Evolutionary conservation across 2,797 vertebrate species (phyloP).

Genomic region (Gallinago stenura): DNA sequence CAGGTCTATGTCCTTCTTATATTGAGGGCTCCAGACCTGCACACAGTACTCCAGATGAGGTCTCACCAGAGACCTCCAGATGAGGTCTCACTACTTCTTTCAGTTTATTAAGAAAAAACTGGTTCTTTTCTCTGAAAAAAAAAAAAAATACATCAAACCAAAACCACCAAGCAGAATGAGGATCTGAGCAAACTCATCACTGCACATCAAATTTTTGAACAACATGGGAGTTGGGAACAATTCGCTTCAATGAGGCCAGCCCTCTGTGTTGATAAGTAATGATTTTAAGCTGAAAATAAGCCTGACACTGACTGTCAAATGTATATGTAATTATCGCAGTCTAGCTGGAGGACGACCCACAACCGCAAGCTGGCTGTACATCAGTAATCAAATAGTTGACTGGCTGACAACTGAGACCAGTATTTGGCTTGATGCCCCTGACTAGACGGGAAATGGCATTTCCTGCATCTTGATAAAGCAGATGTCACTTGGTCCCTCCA

Average conservation of each 20-base stretch:
- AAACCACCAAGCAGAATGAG: background rate
- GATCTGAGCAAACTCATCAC: background rate
- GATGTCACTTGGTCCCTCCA: slow-evolving; percentile 35
- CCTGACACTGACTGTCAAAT: background rate
- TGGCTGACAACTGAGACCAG: slow-evolving; percentile 7
- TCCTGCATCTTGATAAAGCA: slow-evolving; percentile 38
- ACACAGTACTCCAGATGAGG: too few relatives aligned
- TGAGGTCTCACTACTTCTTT: background rate
- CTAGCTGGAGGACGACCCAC: background rate
- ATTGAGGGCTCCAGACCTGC: too few relatives aligned
- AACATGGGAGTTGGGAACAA: background rate
- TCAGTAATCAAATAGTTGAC: slow-evolving; percentile 49
- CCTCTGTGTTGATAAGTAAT: background rate
- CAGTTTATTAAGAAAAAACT: background rate
- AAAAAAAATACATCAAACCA: background rate
- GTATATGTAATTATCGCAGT: background rate
- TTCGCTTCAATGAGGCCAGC: background rate
- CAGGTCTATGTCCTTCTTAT: too few relatives aligned
- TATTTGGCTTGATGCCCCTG: slow-evolving; percentile 46
- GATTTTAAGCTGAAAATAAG: slow-evolving; percentile 22
- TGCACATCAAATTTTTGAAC: background rate
- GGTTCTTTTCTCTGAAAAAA: background rate
- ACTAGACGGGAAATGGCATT: slow-evolving; percentile 26
- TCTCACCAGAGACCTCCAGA: too few relatives aligned
- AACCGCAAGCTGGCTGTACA: slow-evolving; percentile 29